Percentiles rank a stretch among this genome's conserved stretches.
These are phyloP conservation scores for Hippocampus mohnikei DNA, from an alignment of 2,113 vertebrate species.

Conservation along the genomic window DNA sequence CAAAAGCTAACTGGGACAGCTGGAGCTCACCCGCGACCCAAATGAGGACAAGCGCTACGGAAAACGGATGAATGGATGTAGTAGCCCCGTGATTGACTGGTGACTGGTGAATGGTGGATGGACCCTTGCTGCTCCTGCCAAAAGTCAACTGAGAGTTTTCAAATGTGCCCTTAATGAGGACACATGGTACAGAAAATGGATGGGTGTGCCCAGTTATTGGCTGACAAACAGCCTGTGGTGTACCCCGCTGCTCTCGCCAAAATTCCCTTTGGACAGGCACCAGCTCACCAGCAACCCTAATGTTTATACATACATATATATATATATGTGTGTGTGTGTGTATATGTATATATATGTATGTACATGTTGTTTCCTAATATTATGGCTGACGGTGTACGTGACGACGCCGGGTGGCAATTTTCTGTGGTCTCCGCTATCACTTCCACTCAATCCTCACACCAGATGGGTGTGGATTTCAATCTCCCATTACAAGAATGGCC, in stretches of 20 bases:
- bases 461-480: constrained; percentile 35
- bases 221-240: neutral
- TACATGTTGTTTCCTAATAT: neutral
- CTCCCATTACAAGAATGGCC: constrained; percentile 15
- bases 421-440: constrained; percentile 41
- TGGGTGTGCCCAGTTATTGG: neutral
- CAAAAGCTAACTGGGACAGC: neutral
- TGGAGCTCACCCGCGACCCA: neutral
- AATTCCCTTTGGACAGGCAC: neutral
- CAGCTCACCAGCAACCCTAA: neutral
- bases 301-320: too few relatives aligned
- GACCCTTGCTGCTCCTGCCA: neutral
- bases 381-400: neutral
- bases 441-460: constrained; percentile 32
- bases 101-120: neutral
- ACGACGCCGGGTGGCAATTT: constrained; percentile 12
- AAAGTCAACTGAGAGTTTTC: neutral
- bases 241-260: neutral
- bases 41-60: neutral
- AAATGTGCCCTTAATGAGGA: neutral
- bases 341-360: too few relatives aligned
- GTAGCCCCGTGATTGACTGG: neutral
- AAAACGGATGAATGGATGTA: too few relatives aligned
- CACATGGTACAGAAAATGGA: neutral
- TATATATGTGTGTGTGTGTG: too few relatives aligned